Evolutionary conservation across 2,113 vertebrate genomes (phyloP), one percentile per base, ranked within the genome.

Genomic region (Sorex araneus): DNA sequence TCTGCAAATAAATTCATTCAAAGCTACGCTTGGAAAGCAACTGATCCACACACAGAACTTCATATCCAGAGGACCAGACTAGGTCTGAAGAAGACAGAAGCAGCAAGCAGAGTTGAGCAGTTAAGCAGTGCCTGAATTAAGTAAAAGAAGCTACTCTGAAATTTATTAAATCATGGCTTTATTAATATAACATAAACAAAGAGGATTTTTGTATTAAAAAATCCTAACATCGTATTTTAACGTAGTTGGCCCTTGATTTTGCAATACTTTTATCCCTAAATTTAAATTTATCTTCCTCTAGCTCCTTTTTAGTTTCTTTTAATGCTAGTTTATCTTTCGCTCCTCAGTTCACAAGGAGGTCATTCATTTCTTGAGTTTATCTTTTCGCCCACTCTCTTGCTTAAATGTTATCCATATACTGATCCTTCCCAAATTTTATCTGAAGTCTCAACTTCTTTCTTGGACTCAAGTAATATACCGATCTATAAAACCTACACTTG

Each of bases 401-500:
- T 84, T 45, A 78, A 74, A 90, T 71, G 47, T 80, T 32, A 80
- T 28, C 13, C 47, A 45, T 15, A 36, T 34, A n/a, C 36, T 64
- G 36, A 81, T 25, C 6, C 28, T 77, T 80, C 63, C 63, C n/a
- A 40, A 77, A 34, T 91, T 87, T 90, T 84, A 83, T 28, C 78
- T 88, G 71, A 10, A 85, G 23, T 12, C 7, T 81, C 63, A 70
- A 77, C 34, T 8, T 91, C 77, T 77, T 82, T 27, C 50, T 67
- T 86, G 30, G 66, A 86, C 50, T 94, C 57, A 32, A n/a, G 66
- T 67, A 50, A 84, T 73, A 36, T 16, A 67, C 71, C 34, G 32
- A 77, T 43, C 18, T 74, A 28, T 78, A 82, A 84, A 79, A 89
- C 83, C 15, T 77, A 15, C 43, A 80, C n/a, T 43, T 76, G 16